Evolutionary conservation across 2,113 vertebrate genomes (phyloP).

Genomic region (Scomber scombrus): DNA sequence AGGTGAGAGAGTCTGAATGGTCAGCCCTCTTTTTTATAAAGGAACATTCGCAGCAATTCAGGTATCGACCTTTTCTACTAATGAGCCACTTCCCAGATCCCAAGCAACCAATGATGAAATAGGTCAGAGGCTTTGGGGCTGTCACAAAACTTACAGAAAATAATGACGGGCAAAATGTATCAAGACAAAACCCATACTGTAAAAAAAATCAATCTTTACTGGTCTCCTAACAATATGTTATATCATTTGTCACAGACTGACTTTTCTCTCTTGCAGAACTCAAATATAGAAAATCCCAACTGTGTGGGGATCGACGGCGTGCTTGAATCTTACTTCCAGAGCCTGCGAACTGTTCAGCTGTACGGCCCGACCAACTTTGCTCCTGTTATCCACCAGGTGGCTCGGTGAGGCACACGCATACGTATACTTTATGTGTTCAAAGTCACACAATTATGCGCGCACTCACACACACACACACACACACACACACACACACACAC

Average conservation of each 20-base stretch:
- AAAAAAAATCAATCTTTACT: too few species aligned
- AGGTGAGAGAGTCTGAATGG: too few species aligned
- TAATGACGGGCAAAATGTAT: too few species aligned
- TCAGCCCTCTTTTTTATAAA: too few species aligned
- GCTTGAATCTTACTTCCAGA: slow-evolving; percentile 92
- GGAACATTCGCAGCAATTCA: too few species aligned
- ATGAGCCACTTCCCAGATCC: too few species aligned
- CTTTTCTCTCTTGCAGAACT: slow-evolving; percentile 81
- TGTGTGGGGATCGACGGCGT: slow-evolving; percentile 91
- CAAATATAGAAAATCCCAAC: slow-evolving; percentile 90
- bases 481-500: neutral
- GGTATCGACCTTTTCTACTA: too few species aligned
- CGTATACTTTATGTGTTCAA: neutral
- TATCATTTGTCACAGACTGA: neutral
- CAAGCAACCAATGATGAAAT: too few species aligned
- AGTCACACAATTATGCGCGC: neutral
- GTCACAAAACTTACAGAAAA: too few species aligned
- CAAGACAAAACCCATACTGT: too few species aligned
- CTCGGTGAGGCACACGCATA: slow-evolving; percentile 84
- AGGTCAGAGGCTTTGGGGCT: too few species aligned
- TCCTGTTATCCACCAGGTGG: slow-evolving; percentile 93
- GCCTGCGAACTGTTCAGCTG: slow-evolving; percentile 91
- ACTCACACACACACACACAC: neutral
- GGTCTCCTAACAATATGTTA: neutral
- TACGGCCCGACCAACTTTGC: slow-evolving; percentile 94